Evolutionary conservation across 2,797 vertebrate species (phyloP), one percentile per base, ranked within the genome.

Genomic region (Lateolabrax maculatus): DNA sequence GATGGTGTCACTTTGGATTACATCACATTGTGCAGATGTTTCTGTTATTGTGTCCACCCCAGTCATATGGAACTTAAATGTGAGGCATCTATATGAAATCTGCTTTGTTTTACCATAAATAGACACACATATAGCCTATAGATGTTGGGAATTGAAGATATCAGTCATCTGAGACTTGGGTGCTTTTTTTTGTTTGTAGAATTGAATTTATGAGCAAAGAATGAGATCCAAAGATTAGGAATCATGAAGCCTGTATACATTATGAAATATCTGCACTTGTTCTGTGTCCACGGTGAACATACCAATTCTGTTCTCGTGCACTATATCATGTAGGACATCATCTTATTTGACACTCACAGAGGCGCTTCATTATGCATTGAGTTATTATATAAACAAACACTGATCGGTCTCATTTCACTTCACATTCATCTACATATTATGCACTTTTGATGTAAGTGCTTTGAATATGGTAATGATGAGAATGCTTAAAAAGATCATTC

Each of bases 141-240:
- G 6, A 36, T 31, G 5, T 46, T 9, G 16, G 2, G 27, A 60
- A 52, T 68, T 52, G 9, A 72, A 66, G 39, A 43, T 29, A 55
- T 56, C 16, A 46, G 23, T 51, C 36, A 57, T 31, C 29, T 57
- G 29, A 62, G 8, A 44, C 29, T 18, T 51, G 44, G 12, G 15
- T 16, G 15, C 0, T 43, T 43, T 46, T 21, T 7, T 44, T 73
- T 37, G 23, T 67, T 57, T 39, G 15, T 63, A 41, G 4, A 55
- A 21, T 23, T 56, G 36, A 84, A 75, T 57, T 21, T 19, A 36
- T 70, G 46, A 73, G 58, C 68, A 60, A 53, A 62, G 49, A 43
- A 66, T 69, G 19, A 56, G 9, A 41, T 27, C 36, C 23, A 56
- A 43, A 49, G 6, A 46, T 21, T 29, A 31, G 36, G 63, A 77